Base-by-base conservation (phyloP, 2,888 invertebrate species). In the Microchrysa polita region DNA sequence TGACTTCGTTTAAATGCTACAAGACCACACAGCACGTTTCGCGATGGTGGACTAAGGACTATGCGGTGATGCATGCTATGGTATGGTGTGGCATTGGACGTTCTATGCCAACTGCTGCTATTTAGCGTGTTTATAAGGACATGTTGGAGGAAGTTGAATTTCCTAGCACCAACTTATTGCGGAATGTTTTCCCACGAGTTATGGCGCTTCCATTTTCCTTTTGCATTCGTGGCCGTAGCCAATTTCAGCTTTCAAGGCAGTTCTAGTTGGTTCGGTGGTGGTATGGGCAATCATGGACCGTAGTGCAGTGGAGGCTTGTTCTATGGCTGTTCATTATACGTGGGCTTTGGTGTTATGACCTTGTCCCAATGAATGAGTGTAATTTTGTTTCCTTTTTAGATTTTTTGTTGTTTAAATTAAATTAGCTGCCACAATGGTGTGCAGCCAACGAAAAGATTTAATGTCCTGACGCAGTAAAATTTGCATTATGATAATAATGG, bases 341-440 rank as follows among this genome's bases (percentile, higher is more conserved):
- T n/a, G 48, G 65, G 5, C 34, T 34, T 34, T 34, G 27, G 27
- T 34, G 7, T 34, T 34, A 34, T 34, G 65, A 20, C 65, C 65
- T 65, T 65, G 65, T 10, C 22, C 65, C 65, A 22, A 48, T 5
- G 23, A 65, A 65, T 9, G 27, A 65, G 12, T 18, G 22, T 34
- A 5, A 27, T 48, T 34, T 34, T 65, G 65, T 65, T 42, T 65
- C 23, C 48, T 65, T 61, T 65, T 7, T 14, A 48, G 4, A 48
- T 65, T 65, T 16, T n/a, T n/a, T n/a, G n/a, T n/a, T n/a, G n/a
- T n/a, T 34, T n/a, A 48, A 65, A 65, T 65, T 48, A 48, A 65
- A 48, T 65, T 48, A 48, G 23, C 65, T 48, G 55, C 18, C 55
- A 20, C 55, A 55, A 10, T 20, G 55, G 5, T 16, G 20, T 55